phyloP scores from a whole-genome alignment of 2,888 invertebrate species.

The Lomographa bimaculata region DNA sequence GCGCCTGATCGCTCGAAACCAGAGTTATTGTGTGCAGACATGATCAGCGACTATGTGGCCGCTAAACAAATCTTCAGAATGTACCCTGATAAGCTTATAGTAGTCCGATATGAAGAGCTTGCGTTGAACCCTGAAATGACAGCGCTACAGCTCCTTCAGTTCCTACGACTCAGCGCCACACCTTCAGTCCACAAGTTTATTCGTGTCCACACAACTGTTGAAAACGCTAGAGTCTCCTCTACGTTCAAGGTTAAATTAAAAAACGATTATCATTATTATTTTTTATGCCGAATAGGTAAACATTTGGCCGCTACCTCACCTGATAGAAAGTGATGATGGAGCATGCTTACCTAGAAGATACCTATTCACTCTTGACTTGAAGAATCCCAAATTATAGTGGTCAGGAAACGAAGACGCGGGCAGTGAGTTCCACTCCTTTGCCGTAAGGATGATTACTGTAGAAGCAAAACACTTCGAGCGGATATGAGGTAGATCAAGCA shows the following conservation, averaged over 20 bases:
- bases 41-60: slow-evolving; percentile 91
- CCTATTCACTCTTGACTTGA: too few relatives aligned
- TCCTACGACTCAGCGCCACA: slow-evolving; percentile 88
- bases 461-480: too few relatives aligned
- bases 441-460: too few relatives aligned
- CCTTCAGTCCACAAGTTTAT: slow-evolving; percentile 88
- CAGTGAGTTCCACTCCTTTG: too few relatives aligned
- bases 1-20: slow-evolving; percentile 92
- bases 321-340: too few relatives aligned
- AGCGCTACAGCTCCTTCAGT: slow-evolving; percentile 88
- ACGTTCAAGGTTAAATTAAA: slow-evolving; percentile 94
- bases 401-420: too few relatives aligned
- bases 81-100: slow-evolving; percentile 90
- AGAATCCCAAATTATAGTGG: too few relatives aligned
- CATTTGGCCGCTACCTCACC: too few relatives aligned
- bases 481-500: too few relatives aligned
- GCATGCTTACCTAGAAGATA: too few relatives aligned
- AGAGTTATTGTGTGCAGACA: slow-evolving; percentile 89
- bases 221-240: slow-evolving; percentile 92
- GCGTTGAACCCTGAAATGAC: slow-evolving; percentile 89
- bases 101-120: slow-evolving; percentile 92
- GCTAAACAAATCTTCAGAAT: slow-evolving; percentile 86
- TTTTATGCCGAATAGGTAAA: too few relatives aligned
- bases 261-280: too few relatives aligned
- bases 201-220: slow-evolving; percentile 91